Conservation (phyloP, 1,140 invertebrate species). For the Bombyx mandarina region DNA sequence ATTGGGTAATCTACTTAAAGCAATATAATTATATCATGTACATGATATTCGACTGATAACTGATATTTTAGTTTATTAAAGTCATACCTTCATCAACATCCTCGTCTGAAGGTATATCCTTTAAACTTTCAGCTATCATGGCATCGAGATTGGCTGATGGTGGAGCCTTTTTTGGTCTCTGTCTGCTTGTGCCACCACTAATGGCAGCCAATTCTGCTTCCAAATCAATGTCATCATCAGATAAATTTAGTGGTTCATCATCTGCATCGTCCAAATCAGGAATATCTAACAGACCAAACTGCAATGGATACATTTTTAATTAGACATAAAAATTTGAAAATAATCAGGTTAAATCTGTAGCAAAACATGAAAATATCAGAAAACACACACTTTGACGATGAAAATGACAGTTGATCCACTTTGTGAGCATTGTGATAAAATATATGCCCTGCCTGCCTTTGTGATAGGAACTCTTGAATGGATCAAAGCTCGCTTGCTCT, state of each 20-base stretch:
- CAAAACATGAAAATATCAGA: background rate
- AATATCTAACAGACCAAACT: constrained; percentile 85
- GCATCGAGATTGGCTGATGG: constrained; percentile 74
- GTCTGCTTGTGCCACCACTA: constrained; percentile 69
- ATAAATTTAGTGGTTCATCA: constrained; percentile 67
- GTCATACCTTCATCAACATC: constrained; percentile 63
- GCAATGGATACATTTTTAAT: constrained; percentile 7
- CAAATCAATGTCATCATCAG: constrained; percentile 83
- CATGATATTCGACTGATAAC: too few species aligned
- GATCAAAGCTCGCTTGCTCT: too few species aligned
- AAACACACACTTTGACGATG: too few species aligned
- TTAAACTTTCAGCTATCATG: constrained; percentile 82
- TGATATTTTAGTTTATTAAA: too few species aligned
- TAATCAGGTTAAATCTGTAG: too few species aligned
- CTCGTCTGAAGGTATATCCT: constrained; percentile 81
- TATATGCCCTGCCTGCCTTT: too few species aligned
- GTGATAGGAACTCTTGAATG: too few species aligned
- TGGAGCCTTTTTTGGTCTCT: constrained; percentile 68
- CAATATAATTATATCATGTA: too few species aligned
- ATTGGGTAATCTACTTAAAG: too few species aligned
- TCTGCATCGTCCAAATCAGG: constrained; percentile 75
- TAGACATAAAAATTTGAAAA: too few species aligned
- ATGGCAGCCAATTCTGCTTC: constrained; percentile 89
- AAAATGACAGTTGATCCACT: too few species aligned
- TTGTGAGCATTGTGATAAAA: too few species aligned